Conservation (phyloP, 2,797 vertebrate species). For the Ctenopoma kingsleyae region DNA sequence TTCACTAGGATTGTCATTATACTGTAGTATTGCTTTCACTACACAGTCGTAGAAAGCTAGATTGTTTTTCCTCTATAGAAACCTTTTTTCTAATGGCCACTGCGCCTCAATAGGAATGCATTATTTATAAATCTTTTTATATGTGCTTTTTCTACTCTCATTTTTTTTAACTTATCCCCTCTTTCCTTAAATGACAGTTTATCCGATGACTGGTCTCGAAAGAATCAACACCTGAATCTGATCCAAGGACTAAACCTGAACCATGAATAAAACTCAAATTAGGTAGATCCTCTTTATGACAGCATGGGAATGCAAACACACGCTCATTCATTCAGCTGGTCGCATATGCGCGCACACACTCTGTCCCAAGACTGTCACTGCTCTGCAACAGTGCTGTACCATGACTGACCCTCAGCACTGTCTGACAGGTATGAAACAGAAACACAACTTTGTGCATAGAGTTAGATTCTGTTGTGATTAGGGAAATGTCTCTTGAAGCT, state of each 20-base stretch:
- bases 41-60: conserved; percentile 88
- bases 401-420: conserved; percentile 78
- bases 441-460: conserved; percentile 88
- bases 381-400: conserved; percentile 60
- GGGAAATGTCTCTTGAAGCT: conserved; percentile 68
- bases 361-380: conserved; percentile 54
- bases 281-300: conserved; percentile 70
- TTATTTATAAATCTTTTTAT: conserved; percentile 81
- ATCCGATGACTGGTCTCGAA: conserved; percentile 71
- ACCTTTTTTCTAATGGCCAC: conserved; percentile 75
- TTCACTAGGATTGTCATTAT: conserved; percentile 88
- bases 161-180: conserved; percentile 33
- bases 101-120: conserved; percentile 81
- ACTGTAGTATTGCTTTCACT: conserved; percentile 85
- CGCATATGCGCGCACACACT: conserved; percentile 25
- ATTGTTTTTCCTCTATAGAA: conserved; percentile 80
- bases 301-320: conserved; percentile 45
- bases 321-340: conserved; percentile 30
- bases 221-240: conserved; percentile 76
- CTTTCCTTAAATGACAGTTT: conserved; percentile 70
- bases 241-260: conserved; percentile 74
- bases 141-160: conserved; percentile 79
- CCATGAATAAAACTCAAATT: conserved; percentile 70
- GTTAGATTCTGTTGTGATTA: conserved; percentile 77
- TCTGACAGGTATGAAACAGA: conserved; percentile 75